A percentile compares a stretch with the other conserved stretches of the same genome.
These are phyloP conservation scores for Oligia latruncula DNA, from an alignment of 2,888 invertebrate genomes.

Conservation along the genomic window DNA sequence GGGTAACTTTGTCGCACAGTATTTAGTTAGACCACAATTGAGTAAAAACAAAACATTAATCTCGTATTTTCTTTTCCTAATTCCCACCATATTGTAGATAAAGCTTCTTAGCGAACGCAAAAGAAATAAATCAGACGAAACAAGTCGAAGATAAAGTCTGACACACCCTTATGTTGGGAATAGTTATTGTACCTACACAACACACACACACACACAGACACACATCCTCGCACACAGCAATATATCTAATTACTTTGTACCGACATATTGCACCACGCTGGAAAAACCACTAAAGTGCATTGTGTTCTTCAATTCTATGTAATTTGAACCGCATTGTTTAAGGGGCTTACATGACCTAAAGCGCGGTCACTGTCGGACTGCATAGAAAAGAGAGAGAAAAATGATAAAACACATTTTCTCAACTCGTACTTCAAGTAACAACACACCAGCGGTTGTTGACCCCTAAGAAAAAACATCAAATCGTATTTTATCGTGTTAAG, in stretches of 20 bases:
- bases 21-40: not conserved
- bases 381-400: too few relatives aligned
- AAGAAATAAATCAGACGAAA: conserved; percentile 56
- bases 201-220: not conserved
- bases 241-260: conserved; percentile 49
- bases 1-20: not conserved
- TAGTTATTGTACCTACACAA: conserved; percentile 10
- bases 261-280: not conserved
- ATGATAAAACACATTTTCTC: too few relatives aligned
- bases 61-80: conserved; percentile 28
- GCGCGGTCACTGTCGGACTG: too few relatives aligned
- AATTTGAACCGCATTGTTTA: conserved; percentile 26
- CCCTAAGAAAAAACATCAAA: not conserved
- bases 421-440: not conserved
- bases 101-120: conserved; percentile 16
- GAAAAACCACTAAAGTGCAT: conserved; percentile 9
- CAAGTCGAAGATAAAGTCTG: conserved; percentile 52
- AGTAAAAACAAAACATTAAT: conserved; percentile 4
- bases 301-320: conserved; percentile 20
- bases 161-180: conserved; percentile 27
- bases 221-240: not conserved
- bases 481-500: not conserved
- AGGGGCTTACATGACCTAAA: too few relatives aligned
- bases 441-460: not conserved
- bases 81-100: conserved; percentile 43